Percentiles rank a stretch among this genome's conserved stretches.
These are phyloP conservation scores for Steromphala cineraria DNA, from an alignment of 2,888 invertebrate genomes.

Conservation along the genomic window DNA sequence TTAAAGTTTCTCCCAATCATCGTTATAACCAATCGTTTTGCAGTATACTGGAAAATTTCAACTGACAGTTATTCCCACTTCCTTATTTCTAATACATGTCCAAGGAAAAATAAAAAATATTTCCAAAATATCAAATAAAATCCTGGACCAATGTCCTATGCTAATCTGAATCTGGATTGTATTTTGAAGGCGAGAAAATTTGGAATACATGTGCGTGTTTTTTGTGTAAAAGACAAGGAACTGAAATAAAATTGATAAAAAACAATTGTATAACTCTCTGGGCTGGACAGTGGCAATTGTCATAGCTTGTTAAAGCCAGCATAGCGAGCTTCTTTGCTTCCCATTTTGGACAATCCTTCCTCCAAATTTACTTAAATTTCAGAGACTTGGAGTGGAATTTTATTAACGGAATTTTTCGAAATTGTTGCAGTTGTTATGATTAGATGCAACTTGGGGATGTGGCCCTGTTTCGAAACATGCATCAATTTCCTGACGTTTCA, in stretches of 20 bases:
- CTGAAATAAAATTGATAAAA: background rate
- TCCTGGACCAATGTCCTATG: background rate
- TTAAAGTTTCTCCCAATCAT: no score
- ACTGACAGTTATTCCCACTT: conserved; percentile 3
- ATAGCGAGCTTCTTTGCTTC: background rate
- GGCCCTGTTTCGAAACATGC: background rate
- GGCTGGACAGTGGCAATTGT: conserved; percentile 14
- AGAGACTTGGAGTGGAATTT: background rate
- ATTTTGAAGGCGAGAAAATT: conserved; percentile 10
- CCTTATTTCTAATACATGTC: background rate
- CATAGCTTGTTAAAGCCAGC: background rate
- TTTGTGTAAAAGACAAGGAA: background rate
- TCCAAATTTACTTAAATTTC: conserved; percentile 5
- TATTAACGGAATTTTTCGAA: background rate
- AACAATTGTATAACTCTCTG: background rate
- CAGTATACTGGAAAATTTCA: background rate
- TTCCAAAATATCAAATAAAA: conserved; percentile 4
- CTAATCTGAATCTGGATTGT: conserved; percentile 11
- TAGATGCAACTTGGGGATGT: background rate
- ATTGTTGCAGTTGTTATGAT: conserved; percentile 9
- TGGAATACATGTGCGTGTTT: conserved; percentile 2
- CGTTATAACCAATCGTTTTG: no score
- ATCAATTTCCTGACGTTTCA: background rate
- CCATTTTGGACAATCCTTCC: background rate
- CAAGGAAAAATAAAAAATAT: background rate